These are phyloP conservation scores for Hippopotamyrus pictus DNA, from an alignment of 2,797 vertebrate species.

Conservation along the genomic window DNA sequence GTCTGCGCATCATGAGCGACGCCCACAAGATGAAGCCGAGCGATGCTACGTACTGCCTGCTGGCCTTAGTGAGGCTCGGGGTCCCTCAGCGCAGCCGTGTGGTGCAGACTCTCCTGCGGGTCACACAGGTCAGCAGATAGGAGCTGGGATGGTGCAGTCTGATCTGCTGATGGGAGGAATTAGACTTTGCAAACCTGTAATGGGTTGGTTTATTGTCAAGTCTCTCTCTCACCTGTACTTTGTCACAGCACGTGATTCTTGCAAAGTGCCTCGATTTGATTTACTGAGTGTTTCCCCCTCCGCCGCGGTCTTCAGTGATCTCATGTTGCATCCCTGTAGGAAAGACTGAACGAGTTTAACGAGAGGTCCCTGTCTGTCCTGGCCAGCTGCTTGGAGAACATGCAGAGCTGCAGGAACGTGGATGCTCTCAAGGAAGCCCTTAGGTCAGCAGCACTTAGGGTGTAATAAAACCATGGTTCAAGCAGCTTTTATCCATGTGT, in stretches of 20 bases:
- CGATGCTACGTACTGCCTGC: slow-evolving; percentile 63
- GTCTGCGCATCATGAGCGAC: slow-evolving; percentile 53
- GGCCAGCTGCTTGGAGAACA: slow-evolving; percentile 54
- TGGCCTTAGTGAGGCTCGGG: slow-evolving; percentile 67
- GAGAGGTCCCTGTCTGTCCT: slow-evolving; percentile 71
- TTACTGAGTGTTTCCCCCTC: not conserved
- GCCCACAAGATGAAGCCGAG: slow-evolving; percentile 44
- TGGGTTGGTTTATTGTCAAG: not conserved
- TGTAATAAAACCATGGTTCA: not conserved
- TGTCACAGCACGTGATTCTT: too few relatives aligned
- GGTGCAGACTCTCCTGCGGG: slow-evolving; percentile 74
- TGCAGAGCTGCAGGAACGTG: slow-evolving; percentile 69
- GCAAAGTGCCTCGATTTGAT: not conserved
- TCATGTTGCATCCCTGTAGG: slow-evolving; percentile 54
- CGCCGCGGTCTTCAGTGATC: not conserved
- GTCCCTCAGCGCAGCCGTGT: slow-evolving; percentile 70
- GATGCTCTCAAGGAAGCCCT: slow-evolving; percentile 68
- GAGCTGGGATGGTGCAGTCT: not conserved
- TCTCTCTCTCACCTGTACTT: not conserved
- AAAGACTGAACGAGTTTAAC: slow-evolving; percentile 74
- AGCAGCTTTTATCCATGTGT: not conserved
- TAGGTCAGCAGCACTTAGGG: slow-evolving; percentile 49
- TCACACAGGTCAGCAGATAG: slow-evolving; percentile 65
- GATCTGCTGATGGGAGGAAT: not conserved
- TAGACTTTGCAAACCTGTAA: not conserved